phyloP scores from a whole-genome alignment of 2,888 invertebrate genomes.

The Macrosoma leucophasiata region DNA sequence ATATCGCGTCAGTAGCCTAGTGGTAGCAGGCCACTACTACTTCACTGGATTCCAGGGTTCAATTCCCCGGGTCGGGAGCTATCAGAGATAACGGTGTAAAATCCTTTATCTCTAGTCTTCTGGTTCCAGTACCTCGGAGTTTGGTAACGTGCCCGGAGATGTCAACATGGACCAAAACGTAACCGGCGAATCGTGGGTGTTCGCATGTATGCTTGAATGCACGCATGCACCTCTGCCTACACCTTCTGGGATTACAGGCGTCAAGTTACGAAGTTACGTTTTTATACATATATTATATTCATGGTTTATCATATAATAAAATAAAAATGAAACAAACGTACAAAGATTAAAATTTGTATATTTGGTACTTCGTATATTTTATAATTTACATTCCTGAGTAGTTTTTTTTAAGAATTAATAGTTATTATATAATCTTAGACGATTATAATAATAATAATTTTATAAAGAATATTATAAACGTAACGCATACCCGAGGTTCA shows the following conservation, averaged over 20 bases:
- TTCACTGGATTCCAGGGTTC: no score
- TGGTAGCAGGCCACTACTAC: no score
- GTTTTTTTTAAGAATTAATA: slow-evolving; percentile 68
- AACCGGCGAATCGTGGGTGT: not conserved
- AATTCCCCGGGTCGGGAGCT: no score
- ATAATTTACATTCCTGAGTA: slow-evolving; percentile 70
- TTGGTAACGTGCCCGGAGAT: not conserved
- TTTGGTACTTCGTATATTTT: slow-evolving; percentile 75
- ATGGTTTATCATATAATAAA: slow-evolving; percentile 26
- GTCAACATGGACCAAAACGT: not conserved
- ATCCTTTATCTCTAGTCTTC: no score
- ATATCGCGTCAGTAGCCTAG: no score
- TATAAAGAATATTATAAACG: slow-evolving; percentile 62
- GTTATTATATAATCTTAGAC: slow-evolving; percentile 61
- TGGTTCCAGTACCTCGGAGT: no score
- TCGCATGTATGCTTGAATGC: not conserved
- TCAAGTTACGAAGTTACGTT: slow-evolving; percentile 1
- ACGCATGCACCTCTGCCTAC: slow-evolving; percentile 1
- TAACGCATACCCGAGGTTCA: slow-evolving; percentile 48
- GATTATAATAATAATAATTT: slow-evolving; percentile 46
- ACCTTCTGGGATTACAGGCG: not conserved
- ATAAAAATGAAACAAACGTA: slow-evolving; percentile 36
- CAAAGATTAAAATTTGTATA: slow-evolving; percentile 76
- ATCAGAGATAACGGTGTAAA: no score
- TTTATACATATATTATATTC: not conserved